A percentile compares a stretch with the other conserved stretches of the same genome.
phyloP scores from a whole-genome alignment of 2,797 vertebrate genomes.

The Poecilia wingei region DNA sequence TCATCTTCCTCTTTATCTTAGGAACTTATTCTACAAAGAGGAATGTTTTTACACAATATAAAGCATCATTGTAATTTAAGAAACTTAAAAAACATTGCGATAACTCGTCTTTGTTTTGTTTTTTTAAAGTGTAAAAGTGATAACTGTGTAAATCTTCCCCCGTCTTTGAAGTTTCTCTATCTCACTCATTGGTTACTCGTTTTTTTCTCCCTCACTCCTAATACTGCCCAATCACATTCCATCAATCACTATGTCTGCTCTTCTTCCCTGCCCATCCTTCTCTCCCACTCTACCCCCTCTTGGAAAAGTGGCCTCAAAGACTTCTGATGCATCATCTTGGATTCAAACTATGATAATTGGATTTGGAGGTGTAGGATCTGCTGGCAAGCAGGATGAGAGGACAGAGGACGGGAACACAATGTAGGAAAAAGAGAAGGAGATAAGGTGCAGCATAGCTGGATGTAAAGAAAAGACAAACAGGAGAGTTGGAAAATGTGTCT shows the following conservation, averaged over 20 bases:
- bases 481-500: not conserved
- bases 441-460: not conserved
- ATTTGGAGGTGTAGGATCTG: constrained; percentile 44
- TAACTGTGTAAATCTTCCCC: not conserved
- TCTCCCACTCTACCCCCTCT: constrained; percentile 28
- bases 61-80: not conserved
- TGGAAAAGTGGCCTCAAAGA: constrained; percentile 35
- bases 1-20: not conserved
- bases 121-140: not conserved
- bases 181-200: constrained; percentile 22
- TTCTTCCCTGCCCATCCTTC: constrained; percentile 31
- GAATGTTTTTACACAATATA: not conserved
- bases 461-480: not conserved
- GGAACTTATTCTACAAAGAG: not conserved
- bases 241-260: constrained; percentile 32
- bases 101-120: not conserved
- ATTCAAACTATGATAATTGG: constrained; percentile 77
- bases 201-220: not conserved
- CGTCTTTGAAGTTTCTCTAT: not conserved
- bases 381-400: constrained; percentile 15
- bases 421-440: not conserved
- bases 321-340: constrained; percentile 61
- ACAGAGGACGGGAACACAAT: not conserved
- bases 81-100: not conserved
- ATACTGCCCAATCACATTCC: constrained; percentile 16